These are phyloP conservation scores for Prosopocoilus inquinatus DNA, from an alignment of 2,888 invertebrate genomes.

Conservation along the genomic window DNA sequence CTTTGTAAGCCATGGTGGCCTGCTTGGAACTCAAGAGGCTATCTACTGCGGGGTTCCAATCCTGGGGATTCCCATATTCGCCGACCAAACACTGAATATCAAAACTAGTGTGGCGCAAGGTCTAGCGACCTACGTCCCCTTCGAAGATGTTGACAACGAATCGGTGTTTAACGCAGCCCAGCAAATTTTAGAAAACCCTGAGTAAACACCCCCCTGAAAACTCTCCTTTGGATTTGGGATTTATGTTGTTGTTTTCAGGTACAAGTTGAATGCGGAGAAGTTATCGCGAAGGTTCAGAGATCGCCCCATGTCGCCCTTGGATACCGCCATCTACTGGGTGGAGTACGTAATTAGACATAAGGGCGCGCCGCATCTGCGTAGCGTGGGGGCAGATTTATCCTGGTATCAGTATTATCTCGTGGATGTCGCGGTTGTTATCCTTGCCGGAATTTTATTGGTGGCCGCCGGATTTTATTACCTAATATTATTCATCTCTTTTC, in stretches of 20 bases:
- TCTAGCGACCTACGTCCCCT: constrained; percentile 47
- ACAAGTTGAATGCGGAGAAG: constrained; percentile 14
- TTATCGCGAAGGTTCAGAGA: constrained; percentile 24
- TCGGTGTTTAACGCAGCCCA: constrained; percentile 30
- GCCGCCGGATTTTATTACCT: not conserved
- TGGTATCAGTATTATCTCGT: constrained; percentile 30
- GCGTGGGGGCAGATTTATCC: constrained; percentile 24
- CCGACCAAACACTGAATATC: constrained; percentile 53
- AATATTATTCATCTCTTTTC: not conserved
- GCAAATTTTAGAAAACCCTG: constrained; percentile 47
- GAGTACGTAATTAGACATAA: constrained; percentile 30
- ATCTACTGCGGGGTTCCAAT: constrained; percentile 43
- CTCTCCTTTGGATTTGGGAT: not conserved
- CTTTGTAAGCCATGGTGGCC: constrained; percentile 54
- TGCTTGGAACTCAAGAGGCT: constrained; percentile 50
- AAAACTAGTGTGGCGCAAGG: constrained; percentile 54
- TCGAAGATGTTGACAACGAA: constrained; percentile 30
- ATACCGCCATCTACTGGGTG: constrained; percentile 31
- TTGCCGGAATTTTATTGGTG: not conserved
- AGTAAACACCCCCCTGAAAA: constrained; percentile 43
- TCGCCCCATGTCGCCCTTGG: constrained; percentile 23
- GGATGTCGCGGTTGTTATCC: constrained; percentile 17
- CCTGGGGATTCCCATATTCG: constrained; percentile 41
- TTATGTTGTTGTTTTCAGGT: constrained; percentile 16
- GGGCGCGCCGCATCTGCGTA: constrained; percentile 28